Base-by-base conservation (phyloP, 1,140 invertebrate genomes). In the Trissolcus basalis region DNA sequence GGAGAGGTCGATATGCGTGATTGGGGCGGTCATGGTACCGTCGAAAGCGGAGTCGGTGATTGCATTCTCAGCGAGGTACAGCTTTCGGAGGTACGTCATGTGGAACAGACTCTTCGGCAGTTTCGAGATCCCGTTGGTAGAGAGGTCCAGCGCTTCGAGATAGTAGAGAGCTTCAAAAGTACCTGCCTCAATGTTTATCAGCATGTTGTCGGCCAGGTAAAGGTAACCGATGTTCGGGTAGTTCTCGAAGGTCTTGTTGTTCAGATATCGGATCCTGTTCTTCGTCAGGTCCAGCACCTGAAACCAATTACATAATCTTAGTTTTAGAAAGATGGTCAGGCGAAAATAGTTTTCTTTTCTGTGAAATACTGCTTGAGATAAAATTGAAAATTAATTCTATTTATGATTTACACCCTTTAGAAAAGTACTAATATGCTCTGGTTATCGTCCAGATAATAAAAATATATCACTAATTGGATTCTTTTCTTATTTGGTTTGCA, bases 141-240 rank as follows among this genome's bases (percentile, higher is more conserved):
- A 68, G 0, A 88, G 35, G 9, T 87, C 84, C 5, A 88, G 44
- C 1, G 84, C 83, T 47, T 88, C 79, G 4, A 90, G 54, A 8
- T 87, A 82, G 0, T 60, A 74, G 0, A 88, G 78, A 0, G 75
- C 65, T 0, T 49, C 49, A 44, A 89, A 89, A 0, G 87, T 80
- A 0, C 35, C 83, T 1, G 85, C 81, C 7, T 86, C 83, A 3
- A 89, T 84, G 1, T 19, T 39, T 4, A 51, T 67, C 0, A 90
- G 84, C 13, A 88, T 84, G 56, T 89, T 89, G 56, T 90, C 87
- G 7, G 51, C 19, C 2, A 90, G 64, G 41, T 89, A 89, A 4
- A 89, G 60, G 27, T 58, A 87, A 2, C 72, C 76, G 0, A 90
- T 71, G 10, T 61, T 85, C 8, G 78, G 80, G 65, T 86, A 89